A percentile compares a stretch with the other conserved stretches of the same genome.
phyloP scores from a whole-genome alignment of 2,888 invertebrate species.

The Coecobrya sp. region DNA sequence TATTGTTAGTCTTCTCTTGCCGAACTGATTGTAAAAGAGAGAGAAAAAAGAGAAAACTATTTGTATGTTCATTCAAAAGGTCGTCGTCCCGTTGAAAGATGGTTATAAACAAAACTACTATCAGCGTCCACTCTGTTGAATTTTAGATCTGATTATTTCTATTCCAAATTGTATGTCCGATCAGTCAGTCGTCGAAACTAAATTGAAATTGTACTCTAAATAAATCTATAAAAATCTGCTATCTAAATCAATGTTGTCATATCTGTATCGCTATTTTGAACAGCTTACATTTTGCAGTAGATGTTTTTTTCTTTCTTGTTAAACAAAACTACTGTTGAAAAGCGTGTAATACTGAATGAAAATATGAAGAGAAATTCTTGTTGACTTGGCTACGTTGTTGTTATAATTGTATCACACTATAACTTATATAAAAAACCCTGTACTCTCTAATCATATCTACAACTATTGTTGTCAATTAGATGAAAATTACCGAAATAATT shows the following conservation, averaged over 20 bases:
- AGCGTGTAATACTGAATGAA: neutral
- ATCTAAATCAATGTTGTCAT: conserved; percentile 9
- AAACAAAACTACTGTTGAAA: neutral
- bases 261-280: neutral
- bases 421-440: neutral
- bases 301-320: neutral
- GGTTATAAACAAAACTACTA: neutral
- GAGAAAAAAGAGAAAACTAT: neutral
- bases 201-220: neutral
- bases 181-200: neutral
- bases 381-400: neutral
- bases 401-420: neutral
- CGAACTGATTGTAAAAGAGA: conserved; percentile 30
- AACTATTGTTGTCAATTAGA: conserved; percentile 13
- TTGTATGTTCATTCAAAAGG: conserved; percentile 27
- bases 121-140: neutral
- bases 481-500: neutral
- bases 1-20: neutral
- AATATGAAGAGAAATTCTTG: neutral
- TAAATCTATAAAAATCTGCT: neutral
- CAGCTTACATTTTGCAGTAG: neutral
- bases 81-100: conserved; percentile 71
- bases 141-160: conserved; percentile 52
- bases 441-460: conserved; percentile 32
- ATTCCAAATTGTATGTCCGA: neutral